Evolutionary conservation across 2,888 invertebrate species (phyloP).

Genomic region (Octodonta nipae): DNA sequence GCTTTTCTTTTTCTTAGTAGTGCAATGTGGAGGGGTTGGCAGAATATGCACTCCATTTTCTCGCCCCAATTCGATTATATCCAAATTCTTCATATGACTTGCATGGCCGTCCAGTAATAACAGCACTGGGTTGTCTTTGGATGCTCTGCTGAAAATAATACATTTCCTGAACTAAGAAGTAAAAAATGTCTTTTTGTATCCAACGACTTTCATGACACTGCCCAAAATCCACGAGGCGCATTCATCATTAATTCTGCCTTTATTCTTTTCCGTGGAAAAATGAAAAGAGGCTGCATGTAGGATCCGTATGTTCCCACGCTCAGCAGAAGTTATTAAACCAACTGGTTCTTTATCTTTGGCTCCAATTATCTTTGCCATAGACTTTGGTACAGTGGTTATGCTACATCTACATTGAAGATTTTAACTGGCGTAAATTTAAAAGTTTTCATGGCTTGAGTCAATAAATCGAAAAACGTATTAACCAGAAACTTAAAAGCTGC

Average conservation of each 20-base stretch:
- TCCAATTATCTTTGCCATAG: constrained; percentile 7
- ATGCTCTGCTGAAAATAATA: too few relatives aligned
- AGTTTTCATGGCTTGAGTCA: constrained; percentile 6
- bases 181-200: too few relatives aligned
- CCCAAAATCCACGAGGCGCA: constrained; percentile 10
- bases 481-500: constrained; percentile 8
- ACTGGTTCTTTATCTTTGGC: constrained; percentile 10
- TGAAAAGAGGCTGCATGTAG: constrained; percentile 9
- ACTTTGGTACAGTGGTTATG: constrained; percentile 9
- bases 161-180: constrained; percentile 1
- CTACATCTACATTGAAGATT: constrained; percentile 9
- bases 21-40: too few relatives aligned
- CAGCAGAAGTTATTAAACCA: constrained; percentile 9
- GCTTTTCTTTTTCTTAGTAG: too few relatives aligned
- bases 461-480: constrained; percentile 5
- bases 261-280: constrained; percentile 11
- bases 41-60: too few relatives aligned
- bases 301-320: constrained; percentile 9
- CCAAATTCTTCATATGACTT: too few relatives aligned
- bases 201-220: constrained; percentile 11
- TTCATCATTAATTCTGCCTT: constrained; percentile 9
- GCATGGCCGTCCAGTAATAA: too few relatives aligned
- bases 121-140: too few relatives aligned
- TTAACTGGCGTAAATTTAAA: constrained; percentile 4
- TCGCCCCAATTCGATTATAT: too few relatives aligned